Evolutionary conservation across 2,888 invertebrate genomes (phyloP), one percentile per base, ranked within the genome.

Genomic region (Leptinotarsa peninsularis): DNA sequence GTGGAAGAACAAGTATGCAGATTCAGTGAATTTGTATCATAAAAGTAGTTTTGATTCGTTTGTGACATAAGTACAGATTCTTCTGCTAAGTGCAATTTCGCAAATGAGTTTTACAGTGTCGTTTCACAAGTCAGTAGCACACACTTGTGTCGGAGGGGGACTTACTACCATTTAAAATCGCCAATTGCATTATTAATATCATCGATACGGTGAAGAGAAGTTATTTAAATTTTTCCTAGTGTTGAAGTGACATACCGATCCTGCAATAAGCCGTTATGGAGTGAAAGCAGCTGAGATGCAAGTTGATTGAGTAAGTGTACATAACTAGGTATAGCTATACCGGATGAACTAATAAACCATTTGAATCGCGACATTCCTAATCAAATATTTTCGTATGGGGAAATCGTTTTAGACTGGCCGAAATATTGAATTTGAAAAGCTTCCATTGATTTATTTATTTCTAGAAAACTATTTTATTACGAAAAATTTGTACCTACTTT

Each of bases 161-260:
- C 13, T 58, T 58, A 58, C 58, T 14, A 21, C 58, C 58, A 15
- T 58, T 58, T 58, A 23, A 58, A 58, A 58, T 58, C 58, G 23
- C 23, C 58, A 58, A 58, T 58, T 21, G 23, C 58, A 23, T 58
- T 58, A 58, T 58, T 58, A 58, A 58, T 23, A 58, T 23, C 58
- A 58, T 58, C 58, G 58, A 58, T 58, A 58, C 58, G 58, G 58
- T 23, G 58, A 58, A 58, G 58, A 58, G 58, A 58, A 23, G 58
- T 58, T 58, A 58, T 58, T 58, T 58, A 23, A 58, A 23, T 58
- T 58, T 58, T 58, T 58, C 21, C 14, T 58, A 23, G 58, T 58
- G 58, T 14, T 58, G 58, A 58, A 58, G 58, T 58, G 58, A 58
- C 58, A 58, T 23, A 58, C 58, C 58, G 58, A 58, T 58, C 15